Evolutionary conservation across 2,888 invertebrate species (phyloP).

Genomic region (Trileptium ribeirensis): DNA sequence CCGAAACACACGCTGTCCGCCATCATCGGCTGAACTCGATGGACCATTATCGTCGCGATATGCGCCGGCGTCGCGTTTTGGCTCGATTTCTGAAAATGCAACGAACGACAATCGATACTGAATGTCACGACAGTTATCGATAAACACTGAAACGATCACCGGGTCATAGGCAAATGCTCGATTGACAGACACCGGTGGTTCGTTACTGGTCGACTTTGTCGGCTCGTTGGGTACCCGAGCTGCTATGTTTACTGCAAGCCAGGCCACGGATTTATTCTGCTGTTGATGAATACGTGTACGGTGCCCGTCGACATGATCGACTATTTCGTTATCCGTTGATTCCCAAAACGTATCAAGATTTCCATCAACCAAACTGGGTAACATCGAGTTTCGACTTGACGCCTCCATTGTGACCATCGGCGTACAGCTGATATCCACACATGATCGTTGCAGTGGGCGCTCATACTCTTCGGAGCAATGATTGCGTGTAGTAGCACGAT

Average conservation of each 20-base stretch:
- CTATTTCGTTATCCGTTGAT: slow-evolving; percentile 30
- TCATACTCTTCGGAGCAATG: neutral
- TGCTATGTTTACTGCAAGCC: too few species aligned
- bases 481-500: neutral
- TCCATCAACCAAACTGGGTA: slow-evolving; percentile 80
- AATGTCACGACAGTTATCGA: slow-evolving; percentile 33
- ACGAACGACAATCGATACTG: slow-evolving; percentile 14
- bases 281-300: neutral
- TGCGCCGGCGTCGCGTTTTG: too few species aligned
- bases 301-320: neutral
- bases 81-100: neutral
- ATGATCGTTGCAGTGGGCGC: neutral
- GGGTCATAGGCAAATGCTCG: too few species aligned
- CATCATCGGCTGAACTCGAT: too few species aligned
- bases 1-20: neutral
- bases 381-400: slow-evolving; percentile 87
- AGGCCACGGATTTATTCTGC: neutral
- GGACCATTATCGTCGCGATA: too few species aligned
- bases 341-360: slow-evolving; percentile 99
- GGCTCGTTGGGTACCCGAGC: neutral
- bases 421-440: slow-evolving; percentile 51
- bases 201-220: neutral
- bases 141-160: neutral
- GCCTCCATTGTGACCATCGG: slow-evolving; percentile 73
- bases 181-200: too few species aligned